Conservation (phyloP, 2,888 invertebrate species). For the Andricus curvator region DNA sequence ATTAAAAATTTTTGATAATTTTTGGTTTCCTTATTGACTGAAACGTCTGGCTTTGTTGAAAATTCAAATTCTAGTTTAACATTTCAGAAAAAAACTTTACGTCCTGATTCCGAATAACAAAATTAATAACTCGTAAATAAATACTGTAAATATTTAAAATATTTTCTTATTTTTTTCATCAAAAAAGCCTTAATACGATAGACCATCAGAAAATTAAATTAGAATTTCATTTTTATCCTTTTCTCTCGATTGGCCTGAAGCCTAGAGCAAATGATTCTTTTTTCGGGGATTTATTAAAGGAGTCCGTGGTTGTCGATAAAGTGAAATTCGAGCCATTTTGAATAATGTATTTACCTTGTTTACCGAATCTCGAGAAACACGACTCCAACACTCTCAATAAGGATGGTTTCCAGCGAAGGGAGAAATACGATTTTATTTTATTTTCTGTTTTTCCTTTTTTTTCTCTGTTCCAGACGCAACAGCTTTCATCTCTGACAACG, state of each 20-base stretch:
- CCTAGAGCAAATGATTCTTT: not conserved
- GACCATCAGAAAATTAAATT: not conserved
- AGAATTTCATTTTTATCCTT: not conserved
- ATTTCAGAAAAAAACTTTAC: too few species aligned
- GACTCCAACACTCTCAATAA: conserved; percentile 7
- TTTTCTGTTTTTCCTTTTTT: not conserved
- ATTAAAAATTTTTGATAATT: too few species aligned
- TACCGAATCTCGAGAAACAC: conserved; percentile 2
- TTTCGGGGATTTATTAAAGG: not conserved
- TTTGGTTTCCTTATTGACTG: too few species aligned
- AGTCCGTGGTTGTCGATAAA: not conserved
- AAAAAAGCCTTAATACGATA: not conserved
- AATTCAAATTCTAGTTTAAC: too few species aligned
- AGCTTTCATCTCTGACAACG: conserved; percentile 10
- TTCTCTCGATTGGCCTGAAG: not conserved
- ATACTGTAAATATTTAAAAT: too few species aligned
- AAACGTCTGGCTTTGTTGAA: too few species aligned
- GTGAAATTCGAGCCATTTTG: conserved; percentile 6
- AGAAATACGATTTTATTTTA: not conserved
- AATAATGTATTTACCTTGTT: conserved; percentile 13
- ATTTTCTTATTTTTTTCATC: too few species aligned
- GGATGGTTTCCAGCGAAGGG: not conserved
- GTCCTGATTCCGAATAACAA: too few species aligned
- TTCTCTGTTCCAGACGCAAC: not conserved
- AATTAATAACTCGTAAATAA: too few species aligned